Conservation (phyloP, 2,797 vertebrate species). For the Falco concolor region DNA sequence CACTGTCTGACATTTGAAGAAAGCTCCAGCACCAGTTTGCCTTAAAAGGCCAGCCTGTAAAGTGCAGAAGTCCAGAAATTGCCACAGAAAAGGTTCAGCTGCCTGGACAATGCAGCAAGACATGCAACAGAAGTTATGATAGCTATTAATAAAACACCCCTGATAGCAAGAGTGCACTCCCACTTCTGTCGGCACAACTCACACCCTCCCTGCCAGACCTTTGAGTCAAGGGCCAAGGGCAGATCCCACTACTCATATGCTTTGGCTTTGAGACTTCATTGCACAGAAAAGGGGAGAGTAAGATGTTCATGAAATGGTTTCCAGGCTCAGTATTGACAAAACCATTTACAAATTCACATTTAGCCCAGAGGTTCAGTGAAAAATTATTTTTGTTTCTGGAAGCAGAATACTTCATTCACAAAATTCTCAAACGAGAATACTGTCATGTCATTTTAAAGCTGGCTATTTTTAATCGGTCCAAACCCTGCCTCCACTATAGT, state of each 20-base stretch:
- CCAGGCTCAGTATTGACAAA: neutral
- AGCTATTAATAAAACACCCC: neutral
- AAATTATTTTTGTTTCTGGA: neutral
- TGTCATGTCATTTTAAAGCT: neutral
- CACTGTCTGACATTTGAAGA: neutral
- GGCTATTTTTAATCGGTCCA: neutral
- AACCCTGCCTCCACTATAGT: neutral
- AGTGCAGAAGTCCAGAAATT: neutral
- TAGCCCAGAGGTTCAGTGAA: neutral
- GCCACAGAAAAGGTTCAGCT: neutral
- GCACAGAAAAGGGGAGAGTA: neutral
- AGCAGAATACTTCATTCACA: neutral
- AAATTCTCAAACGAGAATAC: neutral
- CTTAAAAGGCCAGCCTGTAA: neutral
- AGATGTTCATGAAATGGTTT: neutral
- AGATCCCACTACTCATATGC: neutral
- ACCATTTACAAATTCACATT: neutral
- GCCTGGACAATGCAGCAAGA: neutral
- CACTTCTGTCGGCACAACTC: neutral
- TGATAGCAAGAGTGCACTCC: neutral
- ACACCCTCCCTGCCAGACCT: neutral
- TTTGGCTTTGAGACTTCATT: neutral
- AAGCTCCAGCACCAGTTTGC: neutral
- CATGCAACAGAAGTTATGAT: neutral
- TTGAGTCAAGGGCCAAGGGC: neutral